Percentiles rank a stretch among this genome's conserved stretches.
These are phyloP conservation scores for Cataglyphis cursor DNA, from an alignment of 2,888 invertebrate genomes.

Conservation along the genomic window DNA sequence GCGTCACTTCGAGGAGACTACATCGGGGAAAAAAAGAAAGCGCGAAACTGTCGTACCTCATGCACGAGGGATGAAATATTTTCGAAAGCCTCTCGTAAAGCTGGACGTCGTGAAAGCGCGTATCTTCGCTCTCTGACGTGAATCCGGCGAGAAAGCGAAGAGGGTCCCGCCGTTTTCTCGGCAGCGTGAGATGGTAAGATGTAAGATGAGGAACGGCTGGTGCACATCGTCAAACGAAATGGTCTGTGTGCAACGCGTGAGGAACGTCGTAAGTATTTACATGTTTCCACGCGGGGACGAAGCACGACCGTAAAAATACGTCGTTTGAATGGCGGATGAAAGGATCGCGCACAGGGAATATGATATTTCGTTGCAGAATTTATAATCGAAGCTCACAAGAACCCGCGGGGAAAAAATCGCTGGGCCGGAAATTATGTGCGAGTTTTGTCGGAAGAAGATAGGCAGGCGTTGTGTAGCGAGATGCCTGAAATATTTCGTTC, in stretches of 20 bases:
- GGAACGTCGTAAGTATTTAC: conserved; percentile 72
- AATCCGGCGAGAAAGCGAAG: background rate
- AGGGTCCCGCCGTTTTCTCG: background rate
- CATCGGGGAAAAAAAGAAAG: conserved; percentile 28
- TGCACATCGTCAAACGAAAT: conserved; percentile 73
- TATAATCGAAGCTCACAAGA: conserved; percentile 61
- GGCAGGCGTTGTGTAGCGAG: conserved; percentile 6
- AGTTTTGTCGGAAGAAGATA: conserved; percentile 15
- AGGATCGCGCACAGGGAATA: conserved; percentile 65
- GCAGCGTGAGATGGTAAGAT: conserved; percentile 25
- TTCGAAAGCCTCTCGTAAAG: conserved; percentile 70
- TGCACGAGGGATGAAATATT: conserved; percentile 64
- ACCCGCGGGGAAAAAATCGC: conserved; percentile 27
- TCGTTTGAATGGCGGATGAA: conserved; percentile 59
- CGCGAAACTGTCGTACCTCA: conserved; percentile 11
- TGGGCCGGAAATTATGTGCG: conserved; percentile 43
- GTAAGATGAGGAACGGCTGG: conserved; percentile 65
- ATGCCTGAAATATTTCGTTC: background rate
- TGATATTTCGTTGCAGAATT: conserved; percentile 68
- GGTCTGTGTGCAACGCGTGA: conserved; percentile 58
- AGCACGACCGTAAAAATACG: conserved; percentile 68
- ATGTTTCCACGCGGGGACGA: conserved; percentile 58
- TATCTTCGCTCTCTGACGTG: conserved; percentile 52
- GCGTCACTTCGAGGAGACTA: background rate
- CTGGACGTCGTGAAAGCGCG: conserved; percentile 71